Conservation (phyloP, 2,888 invertebrate genomes). For the Drosophila infuscata region DNA sequence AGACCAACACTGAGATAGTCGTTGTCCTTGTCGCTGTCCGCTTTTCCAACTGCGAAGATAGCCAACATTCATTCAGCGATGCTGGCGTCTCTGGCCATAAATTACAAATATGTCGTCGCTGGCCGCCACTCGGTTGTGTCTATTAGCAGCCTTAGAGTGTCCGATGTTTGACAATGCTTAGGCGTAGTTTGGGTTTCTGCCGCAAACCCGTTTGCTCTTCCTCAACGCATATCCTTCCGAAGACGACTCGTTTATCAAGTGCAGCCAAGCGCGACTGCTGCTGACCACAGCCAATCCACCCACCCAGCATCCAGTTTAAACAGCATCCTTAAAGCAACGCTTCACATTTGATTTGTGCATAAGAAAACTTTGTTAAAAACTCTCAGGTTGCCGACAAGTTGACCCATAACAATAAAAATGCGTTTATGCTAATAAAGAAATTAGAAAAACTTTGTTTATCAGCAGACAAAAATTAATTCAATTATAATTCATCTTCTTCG, state of each 20-base stretch:
- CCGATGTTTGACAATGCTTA: conserved; percentile 75
- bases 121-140: conserved; percentile 70
- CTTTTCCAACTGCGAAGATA: conserved; percentile 49
- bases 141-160: conserved; percentile 84
- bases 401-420: neutral
- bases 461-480: neutral
- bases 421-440: neutral
- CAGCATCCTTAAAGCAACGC: conserved; percentile 35
- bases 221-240: conserved; percentile 2
- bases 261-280: conserved; percentile 63
- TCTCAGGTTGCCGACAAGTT: neutral
- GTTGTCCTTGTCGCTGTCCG: conserved; percentile 25
- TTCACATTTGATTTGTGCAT: conserved; percentile 10
- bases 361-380: too few species aligned
- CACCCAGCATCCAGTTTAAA: conserved; percentile 23
- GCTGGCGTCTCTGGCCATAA: conserved; percentile 68
- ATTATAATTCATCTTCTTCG: neutral
- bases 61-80: conserved; percentile 56
- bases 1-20: conserved; percentile 28
- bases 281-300: conserved; percentile 7
- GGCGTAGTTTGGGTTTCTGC: conserved; percentile 48
- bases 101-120: conserved; percentile 78
- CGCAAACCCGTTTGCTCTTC: conserved; percentile 31
- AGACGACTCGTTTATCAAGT: conserved; percentile 62
- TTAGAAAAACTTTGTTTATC: neutral